Evolutionary conservation across 2,113 vertebrate genomes (phyloP), one percentile per base, ranked within the genome.

Genomic region (Microtus montanus): DNA sequence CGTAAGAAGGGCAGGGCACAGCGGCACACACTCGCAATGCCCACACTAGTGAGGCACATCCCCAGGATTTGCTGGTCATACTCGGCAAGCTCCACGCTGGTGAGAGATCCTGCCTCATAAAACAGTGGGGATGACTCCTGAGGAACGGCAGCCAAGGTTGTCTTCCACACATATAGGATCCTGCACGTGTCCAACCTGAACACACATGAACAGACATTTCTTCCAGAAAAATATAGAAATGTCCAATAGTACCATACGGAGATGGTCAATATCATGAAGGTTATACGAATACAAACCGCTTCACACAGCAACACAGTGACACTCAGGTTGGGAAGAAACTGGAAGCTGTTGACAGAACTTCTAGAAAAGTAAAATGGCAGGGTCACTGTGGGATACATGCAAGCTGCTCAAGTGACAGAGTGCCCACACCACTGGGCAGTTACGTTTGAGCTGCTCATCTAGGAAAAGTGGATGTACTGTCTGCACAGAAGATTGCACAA

Each of bases 301-400:
- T 92, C n/a, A 41, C 33, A 68, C 5, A 28, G 61, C 63, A 49
- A 7, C 6, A 71, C 47, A 14, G 0, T 3, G 22, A 71, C 66
- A 47, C 0, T 28, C 0, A 3, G 33, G 15, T 1, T 35, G 74
- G 14, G 9, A 87, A 52, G 41, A n/a, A 86, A 47, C 2, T 2
- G 2, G 54, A 90, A 44, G 2, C 22, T 35, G 33, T 19, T 12
- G 1, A 22, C 0, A 2, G 9, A 5, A 63, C 9, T 3, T 0
- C 47, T 19, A n/a, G 84, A n/a, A n/a, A 33, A 13, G 12, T 13
- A 75, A 70, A 93, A 75, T 1, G 26, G 47, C 3, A 8, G 0
- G 8, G n/a, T 44, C 1, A 0, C 11, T 70, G 35, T 58, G 64
- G 70, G 54, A 52, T 77, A n/a, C 6, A 26, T 41, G 54, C 14